Evolutionary conservation across 1,140 invertebrate genomes (phyloP), one percentile per base, ranked within the genome.

Genomic region (Calephelis virginiensis): DNA sequence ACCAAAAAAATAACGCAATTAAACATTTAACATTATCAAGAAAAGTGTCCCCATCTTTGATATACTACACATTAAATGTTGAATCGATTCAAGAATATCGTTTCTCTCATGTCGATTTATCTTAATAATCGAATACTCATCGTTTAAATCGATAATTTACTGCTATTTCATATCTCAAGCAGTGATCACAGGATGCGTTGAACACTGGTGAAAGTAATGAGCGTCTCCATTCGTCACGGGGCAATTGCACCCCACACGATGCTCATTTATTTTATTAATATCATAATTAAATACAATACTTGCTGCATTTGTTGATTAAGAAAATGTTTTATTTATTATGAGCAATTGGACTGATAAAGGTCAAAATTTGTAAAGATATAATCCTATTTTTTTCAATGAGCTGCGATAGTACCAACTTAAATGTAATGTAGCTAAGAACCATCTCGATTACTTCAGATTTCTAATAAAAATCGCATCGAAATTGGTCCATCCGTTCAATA

Each of bases 141-240:
- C 28, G 17, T 37, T 56, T 17, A 38, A 56, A 56, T 56, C 53
- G 75, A 78, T 75, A 72, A 63, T 76, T 71, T 73, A 75, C 59
- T 40, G 62, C 53, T 62, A 60, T 62, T 69, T 70, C 60, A 61
- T 86, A 86, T 87, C 82, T 81, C 10, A 64, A 66, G 64, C 65
- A 73, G 68, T 67, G 68, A 83, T 86, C 82, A 62, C 64, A 76
- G 70, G 76, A 85, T 76, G 78, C 78, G 78, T 82, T 77, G 72
- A 77, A n/a, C n/a, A 78, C 68, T 68, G 78, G 73, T 76, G 82
- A 86, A 86, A 88, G 79, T 83, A 81, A 85, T 81, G 72, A 66
- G 70, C 74, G 69, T 67, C 68, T 76, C 56, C 72, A 85, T 80
- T 81, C 75, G 73, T 81, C 76, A 78, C 69, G 75, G 77, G 75